Evolutionary conservation across 1,140 invertebrate species (phyloP), one percentile per base, ranked within the genome.

Genomic region (Leptinotarsa defecta): DNA sequence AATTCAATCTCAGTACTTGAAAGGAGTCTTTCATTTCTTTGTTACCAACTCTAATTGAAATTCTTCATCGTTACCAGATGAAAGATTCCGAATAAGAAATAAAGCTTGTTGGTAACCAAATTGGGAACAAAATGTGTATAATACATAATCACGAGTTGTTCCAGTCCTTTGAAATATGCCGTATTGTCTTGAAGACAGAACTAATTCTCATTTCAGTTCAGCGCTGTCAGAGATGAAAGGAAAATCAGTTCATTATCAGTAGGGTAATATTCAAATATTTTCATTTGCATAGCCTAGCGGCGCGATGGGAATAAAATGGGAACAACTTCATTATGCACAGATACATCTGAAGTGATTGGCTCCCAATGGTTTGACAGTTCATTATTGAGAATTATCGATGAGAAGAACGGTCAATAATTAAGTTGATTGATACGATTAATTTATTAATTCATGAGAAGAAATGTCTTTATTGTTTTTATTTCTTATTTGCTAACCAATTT

Each of bases 61-160:
- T n/a, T 57, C 34, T 43, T 8, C 34, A 43, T 43, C 34, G 34
- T 43, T 57, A 57, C 52, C 52, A 57, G 52, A 17, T 57, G 15
- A 17, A 19, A 57, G 52, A 19, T 17, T 17, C 4, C 17, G 52
- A 19, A 57, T 17, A 57, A 57, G 52, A 19, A 57, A 19, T 57
- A 8, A 57, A 57, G 52, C 52, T 57, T 57, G 15, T 19, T 19
- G n/a, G 15, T 19, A 57, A 57, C 52, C 52, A 57, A 57, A 57
- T 19, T 57, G 52, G 52, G 52, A 57, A 57, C 52, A 57, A 57
- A 57, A 57, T 57, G n/a, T 57, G 52, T 57, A 57, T 57, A 57
- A 57, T 57, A 57, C 52, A 57, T 57, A 17, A 17, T 57, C 52
- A 57, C n/a, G 15, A 57, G 52, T 57, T 57, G 6, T 57, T 57